Evolutionary conservation across 1,140 invertebrate species (phyloP).

Genomic region (Drosophila novamexicana): DNA sequence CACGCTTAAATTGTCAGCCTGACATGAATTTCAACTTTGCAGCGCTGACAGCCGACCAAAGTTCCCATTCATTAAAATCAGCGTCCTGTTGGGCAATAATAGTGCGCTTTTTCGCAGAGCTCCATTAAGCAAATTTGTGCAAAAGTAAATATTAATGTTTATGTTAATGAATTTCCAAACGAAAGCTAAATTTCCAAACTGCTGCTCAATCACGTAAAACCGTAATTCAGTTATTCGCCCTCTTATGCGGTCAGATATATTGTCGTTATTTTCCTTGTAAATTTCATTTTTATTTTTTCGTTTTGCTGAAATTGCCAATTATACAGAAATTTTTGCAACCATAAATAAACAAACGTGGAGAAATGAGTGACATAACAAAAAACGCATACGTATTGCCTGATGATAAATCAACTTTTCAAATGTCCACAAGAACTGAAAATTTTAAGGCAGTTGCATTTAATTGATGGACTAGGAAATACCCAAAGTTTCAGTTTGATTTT

Average conservation of each 20-base stretch:
- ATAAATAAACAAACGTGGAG: constrained; percentile 49
- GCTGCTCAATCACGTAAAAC: background rate
- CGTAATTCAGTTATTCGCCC: constrained; percentile 5
- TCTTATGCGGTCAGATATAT: constrained; percentile 28
- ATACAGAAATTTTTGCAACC: constrained; percentile 65
- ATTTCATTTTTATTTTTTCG: constrained; percentile 18
- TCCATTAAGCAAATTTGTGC: constrained; percentile 41
- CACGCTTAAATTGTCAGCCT: constrained; percentile 61
- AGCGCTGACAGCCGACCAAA: constrained; percentile 30
- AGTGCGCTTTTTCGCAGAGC: constrained; percentile 1
- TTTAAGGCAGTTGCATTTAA: background rate
- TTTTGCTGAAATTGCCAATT: constrained; percentile 24
- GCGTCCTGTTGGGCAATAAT: background rate
- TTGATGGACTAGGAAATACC: background rate
- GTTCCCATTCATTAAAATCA: constrained; percentile 51
- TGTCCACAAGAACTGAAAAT: background rate
- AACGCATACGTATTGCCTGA: constrained; percentile 26
- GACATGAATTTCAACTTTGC: constrained; percentile 13
- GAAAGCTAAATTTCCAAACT: constrained; percentile 21
- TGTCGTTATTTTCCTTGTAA: background rate
- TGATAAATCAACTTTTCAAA: constrained; percentile 32
- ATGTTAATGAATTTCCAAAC: constrained; percentile 41
- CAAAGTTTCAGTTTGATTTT: background rate
- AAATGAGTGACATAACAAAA: constrained; percentile 46
- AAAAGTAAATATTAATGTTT: constrained; percentile 23